These are phyloP conservation scores for Drosophila subpulchrella DNA, from an alignment of 1,140 invertebrate species.

Conservation along the genomic window DNA sequence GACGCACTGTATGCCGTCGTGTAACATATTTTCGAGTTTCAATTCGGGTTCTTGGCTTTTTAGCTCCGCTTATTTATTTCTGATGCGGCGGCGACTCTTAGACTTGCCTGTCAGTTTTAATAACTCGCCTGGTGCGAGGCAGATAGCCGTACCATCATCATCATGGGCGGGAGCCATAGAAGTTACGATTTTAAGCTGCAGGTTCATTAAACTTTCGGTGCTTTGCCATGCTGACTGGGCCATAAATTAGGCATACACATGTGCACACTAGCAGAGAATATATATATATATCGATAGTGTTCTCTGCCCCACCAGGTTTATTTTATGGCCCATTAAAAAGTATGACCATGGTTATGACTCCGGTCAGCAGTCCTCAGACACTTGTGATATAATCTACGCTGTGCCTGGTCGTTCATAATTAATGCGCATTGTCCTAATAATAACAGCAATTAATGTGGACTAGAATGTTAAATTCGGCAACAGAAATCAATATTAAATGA, in stretches of 20 bases:
- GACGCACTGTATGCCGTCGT: conserved; percentile 26
- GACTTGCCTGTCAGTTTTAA: conserved; percentile 46
- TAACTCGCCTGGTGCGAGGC: conserved; percentile 28
- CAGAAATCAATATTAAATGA: conserved; percentile 62
- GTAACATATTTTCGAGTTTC: conserved; percentile 24
- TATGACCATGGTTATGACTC: conserved; percentile 51
- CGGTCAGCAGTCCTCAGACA: conserved; percentile 23
- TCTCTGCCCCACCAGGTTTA: conserved; percentile 16
- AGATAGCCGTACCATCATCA: conserved; percentile 16
- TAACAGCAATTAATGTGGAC: conserved; percentile 71
- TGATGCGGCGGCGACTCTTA: conserved; percentile 8
- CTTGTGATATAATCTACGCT: conserved; percentile 65
- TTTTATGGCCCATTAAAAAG: conserved; percentile 59
- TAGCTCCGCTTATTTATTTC: conserved; percentile 15
- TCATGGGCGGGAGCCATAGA: conserved; percentile 38
- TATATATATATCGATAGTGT: conserved; percentile 43
- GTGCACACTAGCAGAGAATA: conserved; percentile 18
- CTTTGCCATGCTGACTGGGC: conserved; percentile 19
- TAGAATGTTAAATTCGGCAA: conserved; percentile 36
- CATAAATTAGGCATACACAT: conserved; percentile 55
- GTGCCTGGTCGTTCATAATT: conserved; percentile 51
- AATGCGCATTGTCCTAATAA: conserved; percentile 70
- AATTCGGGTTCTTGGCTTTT: conserved; percentile 16
- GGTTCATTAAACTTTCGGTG: conserved; percentile 66
- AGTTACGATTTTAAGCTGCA: conserved; percentile 51